A percentile compares a stretch with the other conserved stretches of the same genome.
Conservation (phyloP, 2,113 vertebrate species). For the Verasper variegatus region DNA sequence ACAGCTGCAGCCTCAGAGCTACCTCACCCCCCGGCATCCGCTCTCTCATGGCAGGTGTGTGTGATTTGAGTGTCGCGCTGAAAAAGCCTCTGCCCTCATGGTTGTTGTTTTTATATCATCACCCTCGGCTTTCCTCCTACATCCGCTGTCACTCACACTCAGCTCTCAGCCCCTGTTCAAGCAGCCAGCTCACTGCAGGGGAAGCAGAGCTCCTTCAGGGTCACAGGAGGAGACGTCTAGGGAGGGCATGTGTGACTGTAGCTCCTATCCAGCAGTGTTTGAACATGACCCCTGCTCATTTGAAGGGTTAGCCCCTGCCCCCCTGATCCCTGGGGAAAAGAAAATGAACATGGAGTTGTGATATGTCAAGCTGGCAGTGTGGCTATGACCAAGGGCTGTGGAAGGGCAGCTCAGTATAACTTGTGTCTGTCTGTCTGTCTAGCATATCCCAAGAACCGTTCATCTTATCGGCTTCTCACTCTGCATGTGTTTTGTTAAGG, state of each 20-base stretch:
- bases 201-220: background rate
- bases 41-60: constrained; percentile 10
- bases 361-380: constrained; percentile 25
- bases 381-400: background rate
- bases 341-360: constrained; percentile 11
- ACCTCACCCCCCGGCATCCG: background rate
- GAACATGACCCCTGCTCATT: constrained; percentile 28
- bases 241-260: background rate
- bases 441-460: too few relatives aligned
- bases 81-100: constrained; percentile 28
- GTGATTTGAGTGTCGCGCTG: background rate
- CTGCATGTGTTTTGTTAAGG: background rate
- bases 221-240: background rate
- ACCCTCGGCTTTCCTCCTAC: constrained; percentile 20
- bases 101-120: constrained; percentile 17
- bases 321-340: background rate
- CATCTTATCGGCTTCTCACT: too few relatives aligned
- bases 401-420: background rate
- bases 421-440: too few relatives aligned
- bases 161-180: background rate
- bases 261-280: constrained; percentile 4
- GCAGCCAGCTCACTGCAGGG: background rate
- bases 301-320: constrained; percentile 11
- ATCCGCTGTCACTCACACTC: constrained; percentile 16
- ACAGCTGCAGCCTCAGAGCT: background rate